phyloP scores from a whole-genome alignment of 1,140 invertebrate species.

The Macrobrachium rosenbergii region DNA sequence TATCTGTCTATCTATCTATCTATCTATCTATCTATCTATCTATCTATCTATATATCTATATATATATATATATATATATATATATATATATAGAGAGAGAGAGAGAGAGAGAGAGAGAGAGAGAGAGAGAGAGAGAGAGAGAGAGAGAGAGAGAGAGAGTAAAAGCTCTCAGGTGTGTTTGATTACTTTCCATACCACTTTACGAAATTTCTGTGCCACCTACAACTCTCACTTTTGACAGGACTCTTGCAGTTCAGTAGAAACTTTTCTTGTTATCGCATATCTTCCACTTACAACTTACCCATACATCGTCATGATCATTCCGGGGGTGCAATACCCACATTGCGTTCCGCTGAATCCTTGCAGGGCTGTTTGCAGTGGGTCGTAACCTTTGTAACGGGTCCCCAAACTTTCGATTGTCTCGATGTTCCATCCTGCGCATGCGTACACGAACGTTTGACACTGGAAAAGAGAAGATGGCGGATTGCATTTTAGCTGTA shows the following conservation, averaged over 20 bases:
- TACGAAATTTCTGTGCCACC: no score
- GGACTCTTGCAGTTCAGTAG: no score
- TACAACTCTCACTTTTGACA: no score
- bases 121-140: no score
- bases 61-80: conserved; percentile 26
- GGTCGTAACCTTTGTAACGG: conserved; percentile 78
- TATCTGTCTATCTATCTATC: neutral
- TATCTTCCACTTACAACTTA: conserved; percentile 12
- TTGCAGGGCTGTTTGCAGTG: conserved; percentile 69
- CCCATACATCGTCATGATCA: conserved; percentile 71
- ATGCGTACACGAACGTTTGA: conserved; percentile 57
- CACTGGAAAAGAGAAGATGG: conserved; percentile 34
- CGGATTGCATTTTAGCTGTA: no score
- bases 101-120: no score
- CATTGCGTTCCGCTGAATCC: conserved; percentile 71
- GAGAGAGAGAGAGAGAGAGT: no score
- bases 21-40: neutral
- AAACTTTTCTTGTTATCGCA: neutral
- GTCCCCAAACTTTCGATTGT: conserved; percentile 85
- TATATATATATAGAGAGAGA: neutral
- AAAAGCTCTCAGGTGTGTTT: no score
- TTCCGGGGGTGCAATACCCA: conserved; percentile 71
- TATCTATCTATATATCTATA: conserved; percentile 18
- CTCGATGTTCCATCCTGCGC: conserved; percentile 73
- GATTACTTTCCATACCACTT: no score